These are phyloP conservation scores for Apamea crenata DNA, from an alignment of 2,888 invertebrate species.

Conservation along the genomic window DNA sequence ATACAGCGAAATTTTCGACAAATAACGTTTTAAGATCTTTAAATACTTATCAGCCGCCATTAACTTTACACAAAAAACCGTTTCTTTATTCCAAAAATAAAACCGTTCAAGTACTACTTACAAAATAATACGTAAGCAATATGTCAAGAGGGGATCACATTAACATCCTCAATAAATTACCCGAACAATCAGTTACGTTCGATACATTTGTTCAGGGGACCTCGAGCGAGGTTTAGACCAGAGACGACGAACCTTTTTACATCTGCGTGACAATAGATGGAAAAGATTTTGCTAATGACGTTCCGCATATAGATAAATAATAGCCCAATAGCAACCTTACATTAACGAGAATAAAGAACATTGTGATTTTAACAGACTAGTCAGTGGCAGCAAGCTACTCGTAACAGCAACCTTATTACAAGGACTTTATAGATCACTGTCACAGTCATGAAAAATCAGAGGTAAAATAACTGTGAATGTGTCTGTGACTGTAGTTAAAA, in stretches of 20 bases:
- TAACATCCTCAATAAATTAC: conserved; percentile 55
- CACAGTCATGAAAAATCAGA: neutral
- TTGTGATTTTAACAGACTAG: neutral
- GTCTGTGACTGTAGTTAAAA: neutral
- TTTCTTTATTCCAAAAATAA: conserved; percentile 19
- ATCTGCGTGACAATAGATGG: neutral
- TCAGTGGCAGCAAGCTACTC: neutral
- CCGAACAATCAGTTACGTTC: conserved; percentile 52
- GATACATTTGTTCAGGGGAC: conserved; percentile 52
- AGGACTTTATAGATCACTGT: neutral
- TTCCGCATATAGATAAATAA: neutral
- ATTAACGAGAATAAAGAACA: neutral
- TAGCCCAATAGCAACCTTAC: neutral
- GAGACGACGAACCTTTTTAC: conserved; percentile 30
- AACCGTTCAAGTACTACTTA: conserved; percentile 25
- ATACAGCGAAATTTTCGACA: neutral
- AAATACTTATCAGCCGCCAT: neutral
- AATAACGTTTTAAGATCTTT: neutral
- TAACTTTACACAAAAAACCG: neutral
- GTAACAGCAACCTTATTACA: neutral
- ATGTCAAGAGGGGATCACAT: conserved; percentile 49
- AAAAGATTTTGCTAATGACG: neutral
- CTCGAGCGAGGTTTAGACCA: conserved; percentile 20
- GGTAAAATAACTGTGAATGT: neutral
- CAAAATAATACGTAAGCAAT: conserved; percentile 39